phyloP scores from a whole-genome alignment of 2,113 vertebrate species.

The Cottus gobio region DNA sequence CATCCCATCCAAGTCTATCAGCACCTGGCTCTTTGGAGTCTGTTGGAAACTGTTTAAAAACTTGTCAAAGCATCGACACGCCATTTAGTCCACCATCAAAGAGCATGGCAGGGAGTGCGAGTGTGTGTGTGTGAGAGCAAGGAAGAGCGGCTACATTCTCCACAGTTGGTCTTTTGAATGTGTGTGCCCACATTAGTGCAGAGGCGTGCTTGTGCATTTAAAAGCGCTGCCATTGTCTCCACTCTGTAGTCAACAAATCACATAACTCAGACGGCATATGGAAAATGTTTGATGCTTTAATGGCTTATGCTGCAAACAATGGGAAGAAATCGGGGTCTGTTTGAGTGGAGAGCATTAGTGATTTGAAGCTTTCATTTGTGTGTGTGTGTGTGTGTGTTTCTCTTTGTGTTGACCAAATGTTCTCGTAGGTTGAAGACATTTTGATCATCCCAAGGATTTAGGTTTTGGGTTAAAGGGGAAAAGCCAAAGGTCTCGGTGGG shows the following conservation, averaged over 20 bases:
- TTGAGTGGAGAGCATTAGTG: not conserved
- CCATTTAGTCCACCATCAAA: slow-evolving; percentile 56
- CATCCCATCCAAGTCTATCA: slow-evolving; percentile 14
- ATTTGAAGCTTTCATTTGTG: not conserved
- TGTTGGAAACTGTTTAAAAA: slow-evolving; percentile 55
- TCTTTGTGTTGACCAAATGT: not conserved
- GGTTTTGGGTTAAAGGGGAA: not conserved
- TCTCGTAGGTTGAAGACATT: not conserved
- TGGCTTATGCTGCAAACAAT: slow-evolving; percentile 26
- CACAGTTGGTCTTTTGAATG: slow-evolving; percentile 18
- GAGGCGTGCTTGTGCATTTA: slow-evolving; percentile 47
- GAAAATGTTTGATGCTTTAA: slow-evolving; percentile 44
- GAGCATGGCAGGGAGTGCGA: not conserved
- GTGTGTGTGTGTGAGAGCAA: not conserved
- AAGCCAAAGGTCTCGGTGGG: not conserved
- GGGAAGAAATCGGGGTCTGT: not conserved
- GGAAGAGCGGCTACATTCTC: slow-evolving; percentile 20
- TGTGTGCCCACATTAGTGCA: slow-evolving; percentile 39
- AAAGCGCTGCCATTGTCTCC: slow-evolving; percentile 37
- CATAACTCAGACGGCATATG: slow-evolving; percentile 20
- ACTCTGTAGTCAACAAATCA: slow-evolving; percentile 32
- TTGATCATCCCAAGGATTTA: not conserved
- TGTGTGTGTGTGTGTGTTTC: not conserved
- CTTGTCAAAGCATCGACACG: slow-evolving; percentile 51
- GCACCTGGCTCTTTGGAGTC: slow-evolving; percentile 38